These are phyloP conservation scores for Laticauda laticaudata DNA, from an alignment of 2,113 vertebrate genomes.

Conservation along the genomic window DNA sequence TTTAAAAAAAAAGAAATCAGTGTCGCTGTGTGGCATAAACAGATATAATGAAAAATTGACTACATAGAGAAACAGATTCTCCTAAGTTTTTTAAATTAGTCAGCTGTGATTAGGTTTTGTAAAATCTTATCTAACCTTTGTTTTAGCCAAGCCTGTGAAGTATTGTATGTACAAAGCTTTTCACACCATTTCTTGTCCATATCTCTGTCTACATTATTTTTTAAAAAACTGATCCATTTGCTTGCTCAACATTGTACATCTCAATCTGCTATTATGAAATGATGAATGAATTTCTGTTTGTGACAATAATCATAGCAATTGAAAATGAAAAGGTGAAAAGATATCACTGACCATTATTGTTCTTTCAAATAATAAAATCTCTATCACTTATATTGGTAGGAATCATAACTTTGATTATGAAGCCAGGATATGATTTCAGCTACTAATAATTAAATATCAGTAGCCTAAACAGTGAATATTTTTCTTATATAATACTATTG, in stretches of 20 bases:
- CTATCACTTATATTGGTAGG: background rate
- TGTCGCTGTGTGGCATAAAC: constrained; percentile 17
- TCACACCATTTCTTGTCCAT: background rate
- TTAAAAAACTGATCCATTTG: constrained; percentile 23
- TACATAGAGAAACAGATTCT: background rate
- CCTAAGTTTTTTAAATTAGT: background rate
- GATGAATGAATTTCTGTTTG: background rate
- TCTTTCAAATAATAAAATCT: constrained; percentile 10
- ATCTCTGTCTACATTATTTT: background rate
- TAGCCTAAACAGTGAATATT: background rate
- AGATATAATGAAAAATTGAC: constrained; percentile 1
- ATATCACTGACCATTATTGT: background rate
- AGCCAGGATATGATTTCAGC: constrained; percentile 9
- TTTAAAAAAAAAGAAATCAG: too few relatives aligned
- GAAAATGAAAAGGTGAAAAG: constrained; percentile 21
- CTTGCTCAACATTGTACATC: constrained; percentile 33
- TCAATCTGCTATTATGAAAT: constrained; percentile 19
- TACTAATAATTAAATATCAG: constrained; percentile 25
- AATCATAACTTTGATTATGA: constrained; percentile 16
- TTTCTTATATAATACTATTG: constrained; percentile 11
- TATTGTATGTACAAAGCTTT: background rate
- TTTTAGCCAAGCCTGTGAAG: constrained; percentile 11
- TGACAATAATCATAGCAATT: constrained; percentile 20
- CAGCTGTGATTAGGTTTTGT: constrained; percentile 11
- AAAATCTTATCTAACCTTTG: background rate